phyloP scores from a whole-genome alignment of 2,113 vertebrate genomes.

The Thamnaconus septentrionalis region DNA sequence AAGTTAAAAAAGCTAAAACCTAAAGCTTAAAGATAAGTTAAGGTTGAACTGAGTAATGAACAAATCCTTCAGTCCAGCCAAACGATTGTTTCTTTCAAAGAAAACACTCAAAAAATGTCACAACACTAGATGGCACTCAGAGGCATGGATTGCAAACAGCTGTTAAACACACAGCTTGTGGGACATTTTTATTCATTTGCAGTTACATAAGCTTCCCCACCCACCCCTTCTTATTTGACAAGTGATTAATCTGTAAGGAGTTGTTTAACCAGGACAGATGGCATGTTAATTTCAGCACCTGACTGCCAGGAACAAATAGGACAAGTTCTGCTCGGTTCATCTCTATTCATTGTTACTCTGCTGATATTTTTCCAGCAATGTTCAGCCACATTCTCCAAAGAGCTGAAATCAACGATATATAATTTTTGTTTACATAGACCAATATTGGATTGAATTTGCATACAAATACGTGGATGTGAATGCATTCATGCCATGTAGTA shows the following conservation, averaged over 20 bases:
- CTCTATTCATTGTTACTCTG: neutral
- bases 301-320: conserved; percentile 36
- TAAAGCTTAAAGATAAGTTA: too few relatives aligned
- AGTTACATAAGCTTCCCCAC: conserved; percentile 46
- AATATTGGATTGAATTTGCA: too few relatives aligned
- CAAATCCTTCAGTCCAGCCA: too few relatives aligned
- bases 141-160: conserved; percentile 9
- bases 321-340: neutral
- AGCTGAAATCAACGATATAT: neutral
- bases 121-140: neutral
- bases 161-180: conserved; percentile 33
- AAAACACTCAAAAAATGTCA: too few relatives aligned
- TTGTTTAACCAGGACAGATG: conserved; percentile 59
- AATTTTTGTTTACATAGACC: too few relatives aligned
- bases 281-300: conserved; percentile 48
- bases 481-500: too few relatives aligned
- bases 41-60: too few relatives aligned
- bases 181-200: conserved; percentile 39
- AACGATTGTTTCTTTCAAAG: too few relatives aligned
- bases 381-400: neutral
- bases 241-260: conserved; percentile 47
- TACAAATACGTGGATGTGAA: too few relatives aligned
- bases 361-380: neutral
- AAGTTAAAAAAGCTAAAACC: too few relatives aligned
- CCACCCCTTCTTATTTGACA: conserved; percentile 31